Evolutionary conservation across 2,113 vertebrate species (phyloP), one percentile per base, ranked within the genome.

Genomic region (Oryzias melastigma): DNA sequence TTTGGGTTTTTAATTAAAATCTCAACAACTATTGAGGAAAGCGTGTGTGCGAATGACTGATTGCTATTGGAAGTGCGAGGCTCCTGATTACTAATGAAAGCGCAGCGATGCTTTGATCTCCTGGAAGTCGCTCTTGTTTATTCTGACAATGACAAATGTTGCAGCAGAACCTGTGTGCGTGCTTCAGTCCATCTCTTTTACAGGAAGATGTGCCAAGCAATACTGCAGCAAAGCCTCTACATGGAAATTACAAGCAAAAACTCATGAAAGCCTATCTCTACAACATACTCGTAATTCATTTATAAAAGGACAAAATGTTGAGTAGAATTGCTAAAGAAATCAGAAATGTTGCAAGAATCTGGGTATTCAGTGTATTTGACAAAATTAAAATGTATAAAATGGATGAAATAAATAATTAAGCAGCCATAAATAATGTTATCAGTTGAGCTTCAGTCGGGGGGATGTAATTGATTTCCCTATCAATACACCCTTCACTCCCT

Each of bases 81-180:
- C 8, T 53, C 40, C 12, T 60, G 22, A 22, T 49, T 54, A 18
- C 20, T 55, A 55, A 61, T 54, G 53, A 55, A 41, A 43, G 22
- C 25, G 41, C 47, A 52, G 19, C 5, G 13, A 20, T 40, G 41
- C 24, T 6, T 1, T 10, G 22, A 29, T 62, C 18, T 56, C 52
- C 62, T 43, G 29, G 58, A 44, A 46, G 13, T 17, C 10, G 15
- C 22, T 44, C 24, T 61, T 61, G 44, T 55, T 54, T 43, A 47
- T 48, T 42, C 51, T 42, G 44, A 54, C 22, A 27, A 68, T 13
- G 13, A 60, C 45, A 49, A 59, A 68, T 43, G 40, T 46, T 48
- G n/a, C 53, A 60, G 15, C 57, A 7, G 15, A 55, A 25, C 25
- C 49, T 48, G 16, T 14, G 17, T 49, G 4, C 49, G 35, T 5